A percentile compares a stretch with the other conserved stretches of the same genome.
phyloP scores from a whole-genome alignment of 2,888 invertebrate genomes.

The Leptarthrus brevirostris region DNA sequence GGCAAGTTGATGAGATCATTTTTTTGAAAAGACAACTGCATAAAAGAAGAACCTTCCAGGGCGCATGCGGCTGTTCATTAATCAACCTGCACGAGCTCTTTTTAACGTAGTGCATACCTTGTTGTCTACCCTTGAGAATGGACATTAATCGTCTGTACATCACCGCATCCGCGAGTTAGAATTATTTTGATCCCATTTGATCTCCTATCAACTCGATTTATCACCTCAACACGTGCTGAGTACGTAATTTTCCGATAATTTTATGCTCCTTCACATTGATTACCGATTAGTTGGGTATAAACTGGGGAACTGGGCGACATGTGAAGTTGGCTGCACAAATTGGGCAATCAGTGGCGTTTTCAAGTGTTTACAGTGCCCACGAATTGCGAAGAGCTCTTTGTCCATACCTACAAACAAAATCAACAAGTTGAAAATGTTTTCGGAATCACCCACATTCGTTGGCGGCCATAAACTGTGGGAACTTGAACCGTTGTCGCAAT shows the following conservation, averaged over 20 bases:
- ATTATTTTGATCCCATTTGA: conserved; percentile 46
- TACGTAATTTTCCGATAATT: conserved; percentile 43
- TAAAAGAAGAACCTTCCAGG: conserved; percentile 8
- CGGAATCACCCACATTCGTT: conserved; percentile 35
- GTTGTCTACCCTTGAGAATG: conserved; percentile 8
- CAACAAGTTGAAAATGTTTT: conserved; percentile 29
- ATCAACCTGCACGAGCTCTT: conserved; percentile 38
- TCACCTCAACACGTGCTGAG: conserved; percentile 46
- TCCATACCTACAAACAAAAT: conserved; percentile 42
- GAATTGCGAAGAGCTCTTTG: conserved; percentile 17
- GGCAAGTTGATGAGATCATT: neutral
- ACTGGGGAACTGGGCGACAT: neutral
- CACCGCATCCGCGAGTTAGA: conserved; percentile 33
- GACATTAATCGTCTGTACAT: conserved; percentile 38
- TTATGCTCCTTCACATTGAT: conserved; percentile 26
- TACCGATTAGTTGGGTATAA: neutral
- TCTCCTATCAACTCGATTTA: conserved; percentile 37
- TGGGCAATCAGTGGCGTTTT: conserved; percentile 8
- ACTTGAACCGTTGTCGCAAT: conserved; percentile 31
- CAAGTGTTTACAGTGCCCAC: conserved; percentile 8
- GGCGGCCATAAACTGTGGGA: conserved; percentile 28
- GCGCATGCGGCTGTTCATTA: conserved; percentile 39
- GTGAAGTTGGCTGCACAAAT: conserved; percentile 10
- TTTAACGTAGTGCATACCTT: conserved; percentile 4
- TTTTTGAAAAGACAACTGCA: neutral